Base-by-base conservation (phyloP, 2,113 vertebrate species). In the Onychostruthus taczanowskii region DNA sequence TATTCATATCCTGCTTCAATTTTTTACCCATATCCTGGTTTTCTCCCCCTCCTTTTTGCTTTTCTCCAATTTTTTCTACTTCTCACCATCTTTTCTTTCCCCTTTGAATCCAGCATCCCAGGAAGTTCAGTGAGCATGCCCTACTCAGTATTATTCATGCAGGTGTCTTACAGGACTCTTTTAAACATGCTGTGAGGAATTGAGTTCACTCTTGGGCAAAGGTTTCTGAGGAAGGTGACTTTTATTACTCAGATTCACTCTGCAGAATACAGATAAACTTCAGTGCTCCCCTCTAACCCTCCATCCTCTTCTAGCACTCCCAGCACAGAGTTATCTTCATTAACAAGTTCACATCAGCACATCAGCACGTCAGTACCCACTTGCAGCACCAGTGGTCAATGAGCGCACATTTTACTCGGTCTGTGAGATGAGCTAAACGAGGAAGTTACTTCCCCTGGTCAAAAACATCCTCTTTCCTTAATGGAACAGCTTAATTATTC, bases 231-330 rank as follows among this genome's bases (percentile, higher is more conserved):
- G 88, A 95, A 97, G 94, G 96, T 95, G 95, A 96, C 88, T 95
- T 90, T 94, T 95, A 95, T 96, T 96, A 96, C 84, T 94, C 53
- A 56, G 76, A 74, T 33, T 13, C 14, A 53, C 68, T 92, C 91
- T 84, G 72, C 80, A 94, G 97, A 96, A 96, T 96, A 95, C 81
- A 95, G 95, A 97, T 95, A 94, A 95, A 96, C 86, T 81, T 87
- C 62, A 69, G 64, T 52, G 52, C 46, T 95, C 68, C 53, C 47
- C 62, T 89, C 87, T 87, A 62, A n/a, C 73, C 68, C 64, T 76
- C 44, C 6, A 1, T 93, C 46, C 64, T 94, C 58, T 64, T 70
- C 69, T 31, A 84, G 46, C 79, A 13, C 39, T 84, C 56, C 62
- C 43, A 79, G 69, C 24, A 59, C 69, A 84, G 52, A 93, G 76